A percentile compares a stretch with the other conserved stretches of the same genome.
Evolutionary conservation across 2,113 vertebrate species (phyloP).

Genomic region (Lates calcarifer): DNA sequence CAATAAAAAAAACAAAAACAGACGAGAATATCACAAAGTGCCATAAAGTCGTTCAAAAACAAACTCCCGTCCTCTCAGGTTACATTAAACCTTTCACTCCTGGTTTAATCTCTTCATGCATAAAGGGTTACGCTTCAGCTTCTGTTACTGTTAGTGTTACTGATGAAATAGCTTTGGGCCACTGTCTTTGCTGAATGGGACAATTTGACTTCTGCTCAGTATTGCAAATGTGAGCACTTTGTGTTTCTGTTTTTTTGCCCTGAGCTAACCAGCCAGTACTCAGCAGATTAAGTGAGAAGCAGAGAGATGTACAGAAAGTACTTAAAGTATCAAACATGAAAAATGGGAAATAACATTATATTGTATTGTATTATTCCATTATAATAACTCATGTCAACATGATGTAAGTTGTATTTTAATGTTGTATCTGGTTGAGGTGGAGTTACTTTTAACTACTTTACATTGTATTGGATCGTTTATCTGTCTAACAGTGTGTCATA

Average conservation of each 20-base stretch:
- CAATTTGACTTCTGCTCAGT: conserved; percentile 42
- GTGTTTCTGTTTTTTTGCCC: conserved; percentile 33
- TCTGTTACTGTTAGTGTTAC: conserved; percentile 33
- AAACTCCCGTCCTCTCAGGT: background rate
- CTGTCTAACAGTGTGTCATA: no score
- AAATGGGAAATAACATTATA: background rate
- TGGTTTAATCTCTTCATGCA: background rate
- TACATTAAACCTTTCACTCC: background rate
- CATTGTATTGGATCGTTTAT: no score
- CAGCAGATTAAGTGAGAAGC: conserved; percentile 10
- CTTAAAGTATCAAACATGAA: no score
- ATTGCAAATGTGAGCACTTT: conserved; percentile 66
- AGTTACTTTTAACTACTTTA: no score
- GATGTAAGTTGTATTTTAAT: background rate
- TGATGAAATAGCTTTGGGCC: conserved; percentile 56
- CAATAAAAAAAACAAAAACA: background rate
- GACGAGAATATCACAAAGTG: conserved; percentile 5
- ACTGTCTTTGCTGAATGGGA: conserved; percentile 63
- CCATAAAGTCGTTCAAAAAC: background rate
- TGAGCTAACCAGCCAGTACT: conserved; percentile 8
- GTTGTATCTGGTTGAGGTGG: no score
- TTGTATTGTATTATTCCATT: background rate
- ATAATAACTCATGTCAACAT: background rate
- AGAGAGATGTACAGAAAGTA: no score
- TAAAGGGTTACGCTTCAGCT: background rate